Base-by-base conservation (phyloP, 2,888 invertebrate genomes). In the Beris chalybata region DNA sequence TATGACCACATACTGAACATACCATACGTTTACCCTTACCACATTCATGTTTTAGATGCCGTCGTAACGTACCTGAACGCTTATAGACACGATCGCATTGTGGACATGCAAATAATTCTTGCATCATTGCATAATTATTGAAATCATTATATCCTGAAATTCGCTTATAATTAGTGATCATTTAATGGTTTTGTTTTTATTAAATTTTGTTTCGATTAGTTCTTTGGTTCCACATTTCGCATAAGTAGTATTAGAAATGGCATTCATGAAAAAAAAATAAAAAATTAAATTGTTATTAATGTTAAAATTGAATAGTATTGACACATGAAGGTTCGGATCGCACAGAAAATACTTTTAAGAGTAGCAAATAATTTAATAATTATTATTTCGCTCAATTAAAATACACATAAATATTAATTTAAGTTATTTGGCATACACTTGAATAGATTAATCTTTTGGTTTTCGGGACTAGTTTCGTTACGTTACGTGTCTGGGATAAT, bases 1-100 rank as follows among this genome's bases (percentile, higher is more conserved):
- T 78, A 74, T 84, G 83, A 9, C 80, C 78, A 72, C 85, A 85
- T 47, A 83, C 80, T 1, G 83, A 82, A 71, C 85, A 85, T 3
- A 79, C 78, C 78, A 81, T 79, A 45, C 77, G 76, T 71, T 81
- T 81, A 65, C 79, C 79, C 74, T 83, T 83, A 56, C 85, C 85
- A 72, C 86, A 85, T 73, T 85, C 84, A 71, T 84, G 83, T 6
- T 82, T 79, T 72, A 82, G 73, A 72, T 86, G 86, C 53, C 82
- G 79, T 50, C 81, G 79, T 66, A 86, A 76, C n/a, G 85, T 85
- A 70, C 83, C 83, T 72, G 81, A 79, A 47, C 83, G 82, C 57
- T 84, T 82, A 75, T 86, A 86, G 38, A 82, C 82, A 58, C 85
- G 82, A 72, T 80, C 81, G 72, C 86, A 86, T 71, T 79, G 80